Base-by-base conservation (phyloP, 2,888 invertebrate genomes). In the Drosophila neonasuta region DNA sequence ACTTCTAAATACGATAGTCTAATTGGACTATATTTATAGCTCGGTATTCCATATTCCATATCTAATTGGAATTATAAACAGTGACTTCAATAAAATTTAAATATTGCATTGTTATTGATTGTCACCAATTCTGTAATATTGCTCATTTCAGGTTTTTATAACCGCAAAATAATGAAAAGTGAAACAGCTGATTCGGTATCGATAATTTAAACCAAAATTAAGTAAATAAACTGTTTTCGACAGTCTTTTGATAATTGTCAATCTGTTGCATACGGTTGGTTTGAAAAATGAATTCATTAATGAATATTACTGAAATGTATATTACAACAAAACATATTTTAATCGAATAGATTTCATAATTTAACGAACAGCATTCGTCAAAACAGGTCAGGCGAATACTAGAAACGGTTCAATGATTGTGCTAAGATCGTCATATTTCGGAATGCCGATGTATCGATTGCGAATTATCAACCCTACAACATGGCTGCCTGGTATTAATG, bases 401-500 rank as follows among this genome's bases (percentile, higher is more conserved):
- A 15, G 32, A 3, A 7, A 24, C 5, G 11, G 1, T 24, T 15
- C 55, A 34, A 55, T 55, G 55, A 55, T 55, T 55, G 20, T 13
- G 10, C 44, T 20, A 5, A 32, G 13, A 39, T 48, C 10, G 17
- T 10, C 3, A 8, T 41, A 15, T 10, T 8, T 32, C 3, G 0
- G 10, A 49, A 10, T 41, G 30, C 32, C 60, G 60, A 61, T 61
- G 15, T 55, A 71, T 73, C 73, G 73, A 73, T 65, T 34, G 11
- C 1, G 6, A 7, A 45, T 51, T 42, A 49, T 29, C 71, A 75
- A 56, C 73, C 49, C 71, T 73, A 56, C 73, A 74, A 74, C 61
- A 74, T 74, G 74, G 74, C 74, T 74, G 73, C 74, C 72, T 51
- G 58, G 56, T 59, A 64, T 68, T 74, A 76, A 74, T 72, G 77